Conservation (phyloP, 2,797 vertebrate species). For the Cottoperca gobio region DNA sequence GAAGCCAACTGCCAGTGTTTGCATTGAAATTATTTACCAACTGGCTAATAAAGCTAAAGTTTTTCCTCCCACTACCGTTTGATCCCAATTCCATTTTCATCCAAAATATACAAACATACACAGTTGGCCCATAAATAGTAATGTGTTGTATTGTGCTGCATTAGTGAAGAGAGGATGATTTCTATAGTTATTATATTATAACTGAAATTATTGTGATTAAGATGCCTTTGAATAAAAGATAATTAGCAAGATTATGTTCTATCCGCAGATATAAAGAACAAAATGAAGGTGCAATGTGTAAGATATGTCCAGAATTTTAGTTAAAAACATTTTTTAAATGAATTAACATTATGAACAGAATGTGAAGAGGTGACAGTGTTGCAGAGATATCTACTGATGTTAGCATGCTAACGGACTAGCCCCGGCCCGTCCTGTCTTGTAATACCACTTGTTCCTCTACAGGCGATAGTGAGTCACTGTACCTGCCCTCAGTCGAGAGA, state of each 20-base stretch:
- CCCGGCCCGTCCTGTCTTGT: not conserved
- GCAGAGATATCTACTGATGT: too few species aligned
- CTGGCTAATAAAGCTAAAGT: slow-evolving; percentile 23
- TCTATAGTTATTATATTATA: not conserved
- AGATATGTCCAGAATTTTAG: too few species aligned
- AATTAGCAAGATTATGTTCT: not conserved
- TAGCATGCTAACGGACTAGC: too few species aligned
- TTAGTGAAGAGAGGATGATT: not conserved
- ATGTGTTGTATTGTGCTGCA: not conserved
- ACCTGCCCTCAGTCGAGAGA: not conserved
- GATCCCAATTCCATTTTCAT: not conserved
- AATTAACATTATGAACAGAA: too few species aligned
- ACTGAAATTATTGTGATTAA: not conserved
- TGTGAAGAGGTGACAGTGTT: too few species aligned
- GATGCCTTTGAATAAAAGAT: not conserved
- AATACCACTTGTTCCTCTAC: not conserved
- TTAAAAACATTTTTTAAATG: too few species aligned
- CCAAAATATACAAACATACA: slow-evolving; percentile 32
- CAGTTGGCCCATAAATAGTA: slow-evolving; percentile 32
- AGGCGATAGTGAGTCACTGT: not conserved
- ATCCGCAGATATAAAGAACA: not conserved
- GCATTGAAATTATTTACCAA: slow-evolving; percentile 41
- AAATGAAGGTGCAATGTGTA: too few species aligned
- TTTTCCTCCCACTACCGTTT: not conserved
- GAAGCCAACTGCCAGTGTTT: slow-evolving; percentile 52